phyloP scores from a whole-genome alignment of 2,113 vertebrate species.

The human (Homo sapiens) region DNA sequence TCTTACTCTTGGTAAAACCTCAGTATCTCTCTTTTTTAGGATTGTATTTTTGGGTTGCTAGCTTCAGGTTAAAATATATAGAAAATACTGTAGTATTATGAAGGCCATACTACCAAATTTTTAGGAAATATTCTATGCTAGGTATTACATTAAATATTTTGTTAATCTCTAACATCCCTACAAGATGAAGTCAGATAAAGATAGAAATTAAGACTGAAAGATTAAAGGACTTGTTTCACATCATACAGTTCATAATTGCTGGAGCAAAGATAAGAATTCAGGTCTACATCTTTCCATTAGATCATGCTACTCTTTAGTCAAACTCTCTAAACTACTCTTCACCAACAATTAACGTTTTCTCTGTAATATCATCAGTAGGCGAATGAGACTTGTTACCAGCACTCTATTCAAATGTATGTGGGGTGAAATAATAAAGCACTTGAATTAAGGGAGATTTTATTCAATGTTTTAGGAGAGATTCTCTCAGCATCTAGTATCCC shows the following conservation, averaged over 20 bases:
- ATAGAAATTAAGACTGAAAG: background rate
- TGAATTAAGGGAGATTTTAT: background rate
- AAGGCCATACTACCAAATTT: background rate
- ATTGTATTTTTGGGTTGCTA: background rate
- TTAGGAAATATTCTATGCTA: background rate
- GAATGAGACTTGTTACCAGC: background rate
- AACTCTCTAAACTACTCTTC: background rate
- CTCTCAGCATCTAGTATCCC: background rate
- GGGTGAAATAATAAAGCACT: background rate
- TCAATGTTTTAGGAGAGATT: background rate
- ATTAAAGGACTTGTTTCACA: background rate
- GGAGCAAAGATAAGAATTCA: background rate
- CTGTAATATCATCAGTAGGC: background rate
- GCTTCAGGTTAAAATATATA: background rate
- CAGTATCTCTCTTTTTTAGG: background rate
- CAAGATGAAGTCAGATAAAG: background rate
- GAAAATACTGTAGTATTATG: background rate
- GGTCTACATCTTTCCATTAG: background rate
- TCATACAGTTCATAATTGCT: background rate
- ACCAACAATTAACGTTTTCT: background rate
- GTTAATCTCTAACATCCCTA: background rate
- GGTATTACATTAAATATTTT: background rate
- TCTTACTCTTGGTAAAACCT: background rate
- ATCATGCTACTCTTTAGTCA: background rate
- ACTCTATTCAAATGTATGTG: background rate